Percentiles rank a stretch among this genome's conserved stretches.
phyloP scores from a whole-genome alignment of 2,888 invertebrate species.

The Cerastis rubricosa region DNA sequence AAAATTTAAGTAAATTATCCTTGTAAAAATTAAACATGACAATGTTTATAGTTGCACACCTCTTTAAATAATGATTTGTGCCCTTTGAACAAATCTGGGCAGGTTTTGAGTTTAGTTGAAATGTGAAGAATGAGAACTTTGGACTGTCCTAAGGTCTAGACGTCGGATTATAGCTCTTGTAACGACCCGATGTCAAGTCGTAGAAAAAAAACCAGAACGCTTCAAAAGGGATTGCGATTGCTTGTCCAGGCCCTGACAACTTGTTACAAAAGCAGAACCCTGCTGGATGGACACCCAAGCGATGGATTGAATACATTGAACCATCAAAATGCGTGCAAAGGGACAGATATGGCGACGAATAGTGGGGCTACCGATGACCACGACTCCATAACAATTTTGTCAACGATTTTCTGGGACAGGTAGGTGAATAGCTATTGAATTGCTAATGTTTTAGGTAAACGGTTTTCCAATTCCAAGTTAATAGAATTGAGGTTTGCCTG shows the following conservation, averaged over 20 bases:
- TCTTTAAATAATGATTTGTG: too few species aligned
- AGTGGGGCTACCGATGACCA: background rate
- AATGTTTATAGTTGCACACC: too few species aligned
- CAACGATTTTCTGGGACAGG: slow-evolving; percentile 2
- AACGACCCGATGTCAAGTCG: too few species aligned
- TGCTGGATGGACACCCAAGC: background rate
- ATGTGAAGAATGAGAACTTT: background rate
- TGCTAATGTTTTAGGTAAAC: slow-evolving; percentile 27
- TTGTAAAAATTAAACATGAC: too few species aligned
- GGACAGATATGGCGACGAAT: background rate
- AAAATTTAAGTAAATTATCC: too few species aligned
- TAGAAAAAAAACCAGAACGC: too few species aligned
- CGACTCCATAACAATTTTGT: background rate
- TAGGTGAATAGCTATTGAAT: slow-evolving; percentile 39
- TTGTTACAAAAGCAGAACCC: background rate
- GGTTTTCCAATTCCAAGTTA: slow-evolving; percentile 32
- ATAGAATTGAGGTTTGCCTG: slow-evolving; percentile 16
- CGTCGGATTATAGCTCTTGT: too few species aligned
- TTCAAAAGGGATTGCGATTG: too few species aligned
- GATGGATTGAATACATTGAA: background rate
- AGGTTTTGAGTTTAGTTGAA: background rate
- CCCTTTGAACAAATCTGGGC: too few species aligned
- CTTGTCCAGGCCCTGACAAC: too few species aligned
- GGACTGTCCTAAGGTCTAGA: too few species aligned
- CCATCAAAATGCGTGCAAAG: background rate